Percentiles rank a stretch among this genome's conserved stretches.
These are phyloP conservation scores for Physella acuta DNA, from an alignment of 1,140 invertebrate genomes.

Conservation along the genomic window DNA sequence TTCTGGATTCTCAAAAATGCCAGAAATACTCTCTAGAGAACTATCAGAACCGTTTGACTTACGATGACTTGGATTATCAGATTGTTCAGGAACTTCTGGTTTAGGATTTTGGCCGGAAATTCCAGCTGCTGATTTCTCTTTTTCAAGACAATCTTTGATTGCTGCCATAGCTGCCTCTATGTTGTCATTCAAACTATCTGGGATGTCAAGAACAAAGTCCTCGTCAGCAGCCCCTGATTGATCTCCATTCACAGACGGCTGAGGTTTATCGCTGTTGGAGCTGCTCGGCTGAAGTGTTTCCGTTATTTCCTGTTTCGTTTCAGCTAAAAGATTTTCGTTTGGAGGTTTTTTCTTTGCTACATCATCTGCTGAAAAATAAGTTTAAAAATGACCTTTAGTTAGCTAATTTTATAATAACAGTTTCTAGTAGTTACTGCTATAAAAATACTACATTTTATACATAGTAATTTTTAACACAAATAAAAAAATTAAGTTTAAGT, in stretches of 20 bases:
- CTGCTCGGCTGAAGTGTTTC: not conserved
- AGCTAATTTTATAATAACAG: too few species aligned
- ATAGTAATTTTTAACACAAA: too few species aligned
- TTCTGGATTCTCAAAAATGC: not conserved
- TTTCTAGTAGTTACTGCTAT: too few species aligned
- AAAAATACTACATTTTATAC: too few species aligned
- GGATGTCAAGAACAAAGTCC: not conserved
- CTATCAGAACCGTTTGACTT: not conserved
- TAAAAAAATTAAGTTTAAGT: too few species aligned
- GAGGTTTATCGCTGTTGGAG: not conserved
- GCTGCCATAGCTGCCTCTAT: slow-evolving; percentile 1
- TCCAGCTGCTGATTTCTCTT: not conserved
- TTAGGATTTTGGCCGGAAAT: not conserved
- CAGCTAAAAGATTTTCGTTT: not conserved
- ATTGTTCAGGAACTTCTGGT: not conserved
- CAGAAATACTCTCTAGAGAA: too few species aligned
- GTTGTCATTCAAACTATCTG: not conserved
- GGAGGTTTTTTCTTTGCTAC: not conserved
- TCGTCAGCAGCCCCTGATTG: not conserved
- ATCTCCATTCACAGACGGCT: not conserved
- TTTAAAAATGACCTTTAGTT: too few species aligned
- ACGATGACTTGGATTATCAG: not conserved
- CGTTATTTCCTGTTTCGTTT: slow-evolving; percentile 6
- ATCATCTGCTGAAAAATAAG: not conserved
- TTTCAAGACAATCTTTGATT: not conserved